Percentiles rank a stretch among this genome's conserved stretches.
Evolutionary conservation across 2,888 invertebrate species (phyloP).

Genomic region (Dryocosmus kuriphilus): DNA sequence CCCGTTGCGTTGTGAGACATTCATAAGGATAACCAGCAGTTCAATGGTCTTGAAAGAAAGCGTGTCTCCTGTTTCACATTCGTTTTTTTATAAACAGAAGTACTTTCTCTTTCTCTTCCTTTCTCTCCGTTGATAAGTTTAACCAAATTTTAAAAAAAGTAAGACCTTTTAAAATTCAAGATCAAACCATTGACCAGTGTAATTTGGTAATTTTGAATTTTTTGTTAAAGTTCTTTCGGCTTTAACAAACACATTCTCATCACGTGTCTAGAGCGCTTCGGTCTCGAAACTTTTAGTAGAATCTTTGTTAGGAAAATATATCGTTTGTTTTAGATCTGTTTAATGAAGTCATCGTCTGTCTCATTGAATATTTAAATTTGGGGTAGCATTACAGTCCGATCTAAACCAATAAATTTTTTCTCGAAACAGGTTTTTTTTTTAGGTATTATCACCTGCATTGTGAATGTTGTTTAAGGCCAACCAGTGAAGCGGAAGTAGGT

Average conservation of each 20-base stretch:
- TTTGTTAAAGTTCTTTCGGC: too few species aligned
- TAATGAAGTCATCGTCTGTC: background rate
- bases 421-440: background rate
- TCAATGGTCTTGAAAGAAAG: slow-evolving; percentile 38
- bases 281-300: too few species aligned
- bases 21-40: slow-evolving; percentile 18
- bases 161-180: too few species aligned
- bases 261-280: too few species aligned
- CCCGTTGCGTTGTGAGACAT: slow-evolving; percentile 27
- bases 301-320: too few species aligned
- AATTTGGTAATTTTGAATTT: too few species aligned
- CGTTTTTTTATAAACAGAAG: slow-evolving; percentile 1
- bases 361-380: background rate
- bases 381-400: background rate
- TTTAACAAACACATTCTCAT: too few species aligned
- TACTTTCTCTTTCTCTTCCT: slow-evolving; percentile 10
- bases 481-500: slow-evolving; percentile 1
- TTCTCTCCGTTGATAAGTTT: background rate
- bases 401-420: background rate
- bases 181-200: too few species aligned
- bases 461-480: background rate
- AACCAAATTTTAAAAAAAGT: too few species aligned
- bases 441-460: background rate
- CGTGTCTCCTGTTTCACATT: slow-evolving; percentile 13
- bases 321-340: too few species aligned